Percentiles rank a stretch among this genome's conserved stretches.
These are phyloP conservation scores for Chrysoperla carnea DNA, from an alignment of 1,140 invertebrate species.

Conservation along the genomic window DNA sequence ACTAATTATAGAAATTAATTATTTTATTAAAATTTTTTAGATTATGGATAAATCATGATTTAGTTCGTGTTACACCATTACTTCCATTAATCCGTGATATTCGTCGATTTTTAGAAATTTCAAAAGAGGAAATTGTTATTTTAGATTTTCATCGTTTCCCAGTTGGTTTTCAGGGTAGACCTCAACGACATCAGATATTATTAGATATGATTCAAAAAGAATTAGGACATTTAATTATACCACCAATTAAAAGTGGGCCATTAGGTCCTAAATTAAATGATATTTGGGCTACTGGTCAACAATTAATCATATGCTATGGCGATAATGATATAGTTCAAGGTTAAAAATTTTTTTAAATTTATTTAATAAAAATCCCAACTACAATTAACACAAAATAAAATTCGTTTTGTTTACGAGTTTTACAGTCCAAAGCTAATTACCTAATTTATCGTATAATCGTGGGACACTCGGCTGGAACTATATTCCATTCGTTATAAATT, in stretches of 20 bases:
- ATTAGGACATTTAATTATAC: conserved; percentile 33
- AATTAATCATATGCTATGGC: conserved; percentile 45
- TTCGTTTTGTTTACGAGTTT: too few species aligned
- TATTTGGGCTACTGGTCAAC: conserved; percentile 36
- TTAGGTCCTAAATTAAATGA: conserved; percentile 38
- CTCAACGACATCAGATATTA: conserved; percentile 32
- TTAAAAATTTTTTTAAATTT: conserved; percentile 15
- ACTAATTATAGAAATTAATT: too few species aligned
- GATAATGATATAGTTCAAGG: conserved; percentile 32
- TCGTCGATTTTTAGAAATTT: conserved; percentile 36
- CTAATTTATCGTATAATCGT: too few species aligned
- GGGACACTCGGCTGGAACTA: too few species aligned
- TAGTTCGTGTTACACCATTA: conserved; percentile 43
- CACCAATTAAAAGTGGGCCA: conserved; percentile 24
- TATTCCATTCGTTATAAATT: too few species aligned
- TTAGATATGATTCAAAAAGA: conserved; percentile 38
- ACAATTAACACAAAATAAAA: too few species aligned
- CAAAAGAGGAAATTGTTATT: conserved; percentile 45
- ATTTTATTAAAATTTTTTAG: conserved; percentile 19
- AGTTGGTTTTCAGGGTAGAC: conserved; percentile 39
- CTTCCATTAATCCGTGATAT: conserved; percentile 39
- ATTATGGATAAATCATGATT: conserved; percentile 55
- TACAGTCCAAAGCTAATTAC: too few species aligned
- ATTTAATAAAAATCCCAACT: background rate
- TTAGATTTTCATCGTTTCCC: conserved; percentile 56